Percentiles rank a stretch among this genome's conserved stretches.
phyloP scores from a whole-genome alignment of 2,797 vertebrate genomes.

The Cheirogaleus major region DNA sequence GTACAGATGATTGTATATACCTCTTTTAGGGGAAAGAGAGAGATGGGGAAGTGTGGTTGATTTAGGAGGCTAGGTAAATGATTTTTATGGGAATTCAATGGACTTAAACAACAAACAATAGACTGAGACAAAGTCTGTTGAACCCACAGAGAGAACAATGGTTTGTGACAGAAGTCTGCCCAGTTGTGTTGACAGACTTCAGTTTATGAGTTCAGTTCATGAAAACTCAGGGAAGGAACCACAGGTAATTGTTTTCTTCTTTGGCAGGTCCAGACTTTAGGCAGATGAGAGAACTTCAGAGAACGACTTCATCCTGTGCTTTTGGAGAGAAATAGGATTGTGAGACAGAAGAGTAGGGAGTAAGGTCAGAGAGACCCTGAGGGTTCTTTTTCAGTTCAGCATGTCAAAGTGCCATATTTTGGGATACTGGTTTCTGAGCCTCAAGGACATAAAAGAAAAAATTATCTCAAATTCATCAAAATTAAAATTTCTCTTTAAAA shows the following conservation, averaged over 20 bases:
- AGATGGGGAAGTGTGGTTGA: background rate
- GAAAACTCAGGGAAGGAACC: background rate
- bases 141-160: background rate
- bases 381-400: background rate
- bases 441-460: background rate
- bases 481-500: background rate
- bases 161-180: background rate
- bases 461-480: background rate
- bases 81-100: background rate
- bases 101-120: background rate
- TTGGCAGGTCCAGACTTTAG: background rate
- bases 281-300: background rate
- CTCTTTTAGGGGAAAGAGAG: background rate
- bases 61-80: background rate
- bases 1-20: background rate
- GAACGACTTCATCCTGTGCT: background rate
- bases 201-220: background rate
- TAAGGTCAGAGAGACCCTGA: background rate
- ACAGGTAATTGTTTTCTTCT: background rate
- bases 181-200: background rate
- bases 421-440: background rate
- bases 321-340: background rate
- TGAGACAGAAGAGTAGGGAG: too few species aligned
- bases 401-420: background rate
- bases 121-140: background rate